A percentile compares a stretch with the other conserved stretches of the same genome.
Evolutionary conservation across 1,140 invertebrate genomes (phyloP).

Genomic region (Drosophila melanica): DNA sequence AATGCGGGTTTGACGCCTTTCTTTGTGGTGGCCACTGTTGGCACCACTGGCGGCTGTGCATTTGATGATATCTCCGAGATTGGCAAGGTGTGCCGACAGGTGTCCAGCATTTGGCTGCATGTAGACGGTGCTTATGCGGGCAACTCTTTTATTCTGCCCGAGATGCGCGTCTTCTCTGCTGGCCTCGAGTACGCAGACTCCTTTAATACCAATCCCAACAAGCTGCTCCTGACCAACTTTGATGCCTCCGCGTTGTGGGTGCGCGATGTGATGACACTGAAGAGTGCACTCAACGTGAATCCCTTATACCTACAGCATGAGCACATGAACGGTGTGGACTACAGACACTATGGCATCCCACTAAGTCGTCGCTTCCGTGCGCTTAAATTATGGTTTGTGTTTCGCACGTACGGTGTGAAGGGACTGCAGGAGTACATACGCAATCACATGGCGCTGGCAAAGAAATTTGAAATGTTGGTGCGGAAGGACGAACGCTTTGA

Average conservation of each 20-base stretch:
- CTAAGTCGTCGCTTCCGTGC: conserved; percentile 93
- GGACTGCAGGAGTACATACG: conserved; percentile 93
- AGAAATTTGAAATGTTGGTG: conserved; percentile 92
- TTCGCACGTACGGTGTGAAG: conserved; percentile 92
- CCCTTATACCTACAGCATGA: conserved; percentile 96
- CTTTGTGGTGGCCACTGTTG: conserved; percentile 92
- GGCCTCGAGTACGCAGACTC: conserved; percentile 94
- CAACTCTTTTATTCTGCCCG: conserved; percentile 93
- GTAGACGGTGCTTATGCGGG: conserved; percentile 94
- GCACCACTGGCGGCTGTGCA: conserved; percentile 92
- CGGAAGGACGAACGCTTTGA: conserved; percentile 92
- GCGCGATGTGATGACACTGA: conserved; percentile 91
- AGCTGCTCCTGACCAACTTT: conserved; percentile 95
- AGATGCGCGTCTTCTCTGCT: conserved; percentile 88
- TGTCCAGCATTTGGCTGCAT: conserved; percentile 88
- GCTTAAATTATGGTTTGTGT: conserved; percentile 95
- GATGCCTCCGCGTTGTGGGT: conserved; percentile 97
- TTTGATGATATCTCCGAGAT: conserved; percentile 93
- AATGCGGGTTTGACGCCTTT: conserved; percentile 93
- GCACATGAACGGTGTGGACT: conserved; percentile 89
- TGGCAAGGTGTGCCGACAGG: conserved; percentile 90
- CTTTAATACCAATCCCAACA: conserved; percentile 97
- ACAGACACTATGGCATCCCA: conserved; percentile 95
- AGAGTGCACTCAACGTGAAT: conserved; percentile 94
- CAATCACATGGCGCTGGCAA: conserved; percentile 94